Conservation (phyloP, 2,888 invertebrate species). For the Bruchidius siliquastri region DNA sequence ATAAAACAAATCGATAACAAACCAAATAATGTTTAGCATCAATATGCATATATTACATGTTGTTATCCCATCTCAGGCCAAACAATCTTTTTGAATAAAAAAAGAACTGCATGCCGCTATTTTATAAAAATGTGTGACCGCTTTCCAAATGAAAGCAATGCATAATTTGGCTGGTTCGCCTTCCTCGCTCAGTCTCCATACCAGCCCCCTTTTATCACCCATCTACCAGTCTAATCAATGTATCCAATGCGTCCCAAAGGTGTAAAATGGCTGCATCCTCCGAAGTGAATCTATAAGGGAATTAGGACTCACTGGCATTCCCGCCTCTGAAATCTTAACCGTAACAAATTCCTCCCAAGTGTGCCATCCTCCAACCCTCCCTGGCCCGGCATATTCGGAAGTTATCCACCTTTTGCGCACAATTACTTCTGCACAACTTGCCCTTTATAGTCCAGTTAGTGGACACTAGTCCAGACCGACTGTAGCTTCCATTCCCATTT, state of each 20-base stretch:
- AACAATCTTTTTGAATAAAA: no score
- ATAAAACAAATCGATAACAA: no score
- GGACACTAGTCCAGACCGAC: not conserved
- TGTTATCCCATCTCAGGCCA: no score
- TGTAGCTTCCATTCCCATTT: no score
- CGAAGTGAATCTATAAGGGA: not conserved
- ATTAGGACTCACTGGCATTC: not conserved
- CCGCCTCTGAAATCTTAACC: not conserved
- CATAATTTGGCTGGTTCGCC: not conserved
- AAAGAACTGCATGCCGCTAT: no score
- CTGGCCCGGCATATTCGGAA: not conserved
- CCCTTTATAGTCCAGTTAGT: not conserved
- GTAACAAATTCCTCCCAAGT: not conserved
- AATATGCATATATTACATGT: no score
- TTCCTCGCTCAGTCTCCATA: not conserved
- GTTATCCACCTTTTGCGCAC: not conserved
- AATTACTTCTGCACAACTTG: not conserved
- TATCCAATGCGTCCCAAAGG: not conserved
- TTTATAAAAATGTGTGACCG: no score
- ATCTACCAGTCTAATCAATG: not conserved
- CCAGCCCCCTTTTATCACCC: not conserved
- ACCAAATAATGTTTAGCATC: no score
- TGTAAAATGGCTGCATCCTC: not conserved
- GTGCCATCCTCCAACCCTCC: not conserved
- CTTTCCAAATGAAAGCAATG: not conserved